Conservation (phyloP, 2,888 invertebrate species). For the Habrosyne pyritoides region DNA sequence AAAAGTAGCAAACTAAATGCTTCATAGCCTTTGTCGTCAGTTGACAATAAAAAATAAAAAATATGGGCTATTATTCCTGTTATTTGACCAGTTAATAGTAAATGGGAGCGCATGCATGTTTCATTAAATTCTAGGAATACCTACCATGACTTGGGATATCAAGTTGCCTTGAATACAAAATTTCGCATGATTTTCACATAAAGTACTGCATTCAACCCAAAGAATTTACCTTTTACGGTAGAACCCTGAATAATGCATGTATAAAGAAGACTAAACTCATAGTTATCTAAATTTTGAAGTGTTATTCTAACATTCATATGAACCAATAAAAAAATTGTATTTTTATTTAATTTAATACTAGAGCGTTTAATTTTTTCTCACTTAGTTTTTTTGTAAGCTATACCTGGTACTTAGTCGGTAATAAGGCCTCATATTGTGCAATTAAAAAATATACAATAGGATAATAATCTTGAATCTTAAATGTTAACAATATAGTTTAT, state of each 20-base stretch:
- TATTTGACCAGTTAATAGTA: no score
- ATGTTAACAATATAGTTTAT: slow-evolving; percentile 8
- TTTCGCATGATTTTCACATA: neutral
- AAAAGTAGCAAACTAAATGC: no score
- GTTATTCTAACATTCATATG: no score
- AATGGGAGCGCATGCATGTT: neutral
- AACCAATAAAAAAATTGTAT: no score
- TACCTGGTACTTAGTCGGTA: neutral
- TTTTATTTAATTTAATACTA: no score
- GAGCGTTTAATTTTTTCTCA: neutral
- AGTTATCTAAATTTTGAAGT: no score
- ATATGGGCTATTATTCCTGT: no score
- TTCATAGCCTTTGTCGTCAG: no score
- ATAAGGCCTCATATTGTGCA: slow-evolving; percentile 1
- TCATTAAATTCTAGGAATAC: neutral
- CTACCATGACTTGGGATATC: neutral
- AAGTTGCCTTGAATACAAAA: neutral
- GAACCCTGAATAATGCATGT: neutral
- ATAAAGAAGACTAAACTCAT: neutral
- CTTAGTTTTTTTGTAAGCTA: neutral
- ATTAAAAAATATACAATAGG: slow-evolving; percentile 2
- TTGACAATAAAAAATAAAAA: no score
- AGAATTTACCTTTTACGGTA: neutral
- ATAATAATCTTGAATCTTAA: slow-evolving; percentile 11
- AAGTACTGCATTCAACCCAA: neutral